Evolutionary conservation across 2,113 vertebrate genomes (phyloP).

Genomic region (Labeo rohita): DNA sequence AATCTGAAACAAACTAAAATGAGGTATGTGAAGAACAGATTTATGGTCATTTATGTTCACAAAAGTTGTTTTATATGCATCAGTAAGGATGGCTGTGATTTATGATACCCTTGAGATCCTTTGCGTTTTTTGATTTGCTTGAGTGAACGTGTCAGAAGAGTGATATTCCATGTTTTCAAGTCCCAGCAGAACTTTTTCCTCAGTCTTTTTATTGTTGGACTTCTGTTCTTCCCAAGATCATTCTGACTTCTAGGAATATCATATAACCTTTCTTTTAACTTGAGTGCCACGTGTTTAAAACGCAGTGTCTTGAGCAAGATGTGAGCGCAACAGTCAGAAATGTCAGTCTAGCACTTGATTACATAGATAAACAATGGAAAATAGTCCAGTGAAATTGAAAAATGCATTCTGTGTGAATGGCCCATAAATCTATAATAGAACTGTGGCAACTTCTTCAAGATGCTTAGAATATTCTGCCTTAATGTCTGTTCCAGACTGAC

Average conservation of each 20-base stretch:
- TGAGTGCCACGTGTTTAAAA: neutral
- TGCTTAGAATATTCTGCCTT: neutral
- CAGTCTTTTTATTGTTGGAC: constrained; percentile 13
- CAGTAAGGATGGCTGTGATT: neutral
- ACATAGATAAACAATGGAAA: neutral
- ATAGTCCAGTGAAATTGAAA: neutral
- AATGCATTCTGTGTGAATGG: neutral
- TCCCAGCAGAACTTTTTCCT: constrained; percentile 33
- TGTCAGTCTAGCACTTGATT: neutral
- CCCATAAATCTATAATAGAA: neutral
- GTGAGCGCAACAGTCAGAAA: neutral
- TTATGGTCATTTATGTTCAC: neutral
- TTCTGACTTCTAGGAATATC: constrained; percentile 8
- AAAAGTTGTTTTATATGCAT: neutral
- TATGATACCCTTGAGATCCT: constrained; percentile 2
- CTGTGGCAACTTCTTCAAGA: neutral
- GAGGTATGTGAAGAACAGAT: neutral
- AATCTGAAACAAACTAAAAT: neutral
- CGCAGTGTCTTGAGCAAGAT: neutral
- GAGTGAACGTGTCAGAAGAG: constrained; percentile 14
- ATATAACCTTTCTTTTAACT: constrained; percentile 11
- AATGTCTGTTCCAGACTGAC: neutral
- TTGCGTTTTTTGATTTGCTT: constrained; percentile 26
- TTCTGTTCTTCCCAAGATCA: constrained; percentile 24
- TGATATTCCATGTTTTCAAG: constrained; percentile 16